Evolutionary conservation across 2,888 invertebrate species (phyloP), one percentile per base, ranked within the genome.

Genomic region (Drosophila robusta): DNA sequence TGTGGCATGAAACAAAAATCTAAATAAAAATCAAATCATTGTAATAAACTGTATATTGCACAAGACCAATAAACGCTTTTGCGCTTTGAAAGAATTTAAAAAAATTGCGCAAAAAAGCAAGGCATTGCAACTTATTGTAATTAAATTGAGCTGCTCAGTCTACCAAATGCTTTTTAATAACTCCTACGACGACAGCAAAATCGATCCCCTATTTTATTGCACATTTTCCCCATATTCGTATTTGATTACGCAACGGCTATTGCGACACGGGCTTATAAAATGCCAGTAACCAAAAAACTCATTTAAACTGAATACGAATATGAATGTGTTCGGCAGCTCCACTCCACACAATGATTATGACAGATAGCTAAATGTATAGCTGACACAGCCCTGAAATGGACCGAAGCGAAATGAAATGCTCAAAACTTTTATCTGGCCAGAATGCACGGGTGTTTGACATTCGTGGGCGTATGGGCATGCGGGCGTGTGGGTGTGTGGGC

Each of bases 331-430:
- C 12, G 3, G 12, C 18, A 12, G 42, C 3, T 11, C 12, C 18
- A 42, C 4, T 22, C 11, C 22, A 12, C 42, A 9, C 29, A 44
- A 34, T 11, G 32, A 44, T 16, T 44, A 32, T 12, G 32, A 12
- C 22, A 41, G 41, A 34, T 22, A 32, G 12, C 56, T 8, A 12
- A 4, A 14, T 14, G 7, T 16, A 41, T 58, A 34, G 24, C 24
- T 12, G 16, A 22, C 41, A 3, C 32, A 6, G 14, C 5, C 29
- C 9, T 3, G n/a, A 24, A 42, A 16, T n/a, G 16, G 9, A 38
- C 29, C 16, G 46, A 61, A 46, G 39, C 24, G 32, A 32, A 55
- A 26, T 42, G 4, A 32, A 42, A 41, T 56, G 16, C n/a, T 8
- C 22, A 4, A 6, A 38, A 39, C 14, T 29, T 18, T 18, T 18